Evolutionary conservation across 1,140 invertebrate species (phyloP), one percentile per base, ranked within the genome.

Genomic region (Monomorium pharaonis): DNA sequence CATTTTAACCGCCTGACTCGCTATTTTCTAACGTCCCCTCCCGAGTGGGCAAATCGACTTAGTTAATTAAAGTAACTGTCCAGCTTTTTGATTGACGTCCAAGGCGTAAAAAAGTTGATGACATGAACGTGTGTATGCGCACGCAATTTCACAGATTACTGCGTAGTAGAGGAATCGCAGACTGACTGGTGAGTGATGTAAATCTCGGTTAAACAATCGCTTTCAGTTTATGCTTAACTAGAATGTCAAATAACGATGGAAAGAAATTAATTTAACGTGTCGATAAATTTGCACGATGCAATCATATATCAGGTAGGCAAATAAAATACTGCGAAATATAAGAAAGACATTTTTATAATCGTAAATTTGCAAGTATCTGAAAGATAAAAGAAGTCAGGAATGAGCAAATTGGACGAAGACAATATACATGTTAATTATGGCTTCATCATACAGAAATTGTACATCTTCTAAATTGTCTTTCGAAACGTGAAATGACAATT

Each of bases 61-160:
- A 86, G 86, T 89, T 90, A 91, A 91, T 90, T 92, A 88, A 92
- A 91, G 90, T 90, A 89, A 90, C 89, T 67, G 86, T 85, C 81
- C 69, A 70, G 60, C 60, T 88, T 85, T n/a, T 88, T 86, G 86
- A 89, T 84, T 89, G 86, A 88, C 86, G 67, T 74, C 21, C 44
- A 47, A 54, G 16, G 51, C 54, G 58, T 56, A 84, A 87, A 88
- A 67, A 89, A 88, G 77, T 67, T 58, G 63, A 54, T 44, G 51
- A 63, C 33, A 63, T n/a, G 65, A 72, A 12, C 24, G n/a, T 56
- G 33, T n/a, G 9, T 67, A 65, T 67, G 44, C 6, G 51, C 24
- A 72, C 14, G 51, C 16, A 16, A 18, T 37, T 56, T 56, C 33
- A 69, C 12, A 44, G 18, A 30, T 24, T 81, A 54, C 67, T 72